phyloP scores from a whole-genome alignment of 2,113 vertebrate genomes.

The Phylloscopus whistleri region DNA sequence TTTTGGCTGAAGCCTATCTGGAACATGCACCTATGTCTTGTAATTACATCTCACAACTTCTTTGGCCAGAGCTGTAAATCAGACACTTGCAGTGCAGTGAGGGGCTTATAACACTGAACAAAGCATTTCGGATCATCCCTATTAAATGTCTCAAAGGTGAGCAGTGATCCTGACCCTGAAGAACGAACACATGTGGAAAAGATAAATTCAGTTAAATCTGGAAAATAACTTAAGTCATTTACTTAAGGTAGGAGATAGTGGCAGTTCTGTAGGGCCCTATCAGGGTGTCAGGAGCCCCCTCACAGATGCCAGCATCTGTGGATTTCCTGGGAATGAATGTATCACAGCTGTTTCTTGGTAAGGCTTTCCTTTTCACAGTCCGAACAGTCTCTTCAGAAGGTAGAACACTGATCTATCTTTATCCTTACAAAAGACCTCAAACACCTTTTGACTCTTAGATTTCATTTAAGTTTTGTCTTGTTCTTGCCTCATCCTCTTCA shows the following conservation, averaged over 20 bases:
- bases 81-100: not conserved
- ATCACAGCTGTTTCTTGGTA: not conserved
- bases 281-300: not conserved
- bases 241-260: not conserved
- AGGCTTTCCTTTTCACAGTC: not conserved
- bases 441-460: not conserved
- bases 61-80: not conserved
- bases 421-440: not conserved
- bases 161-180: not conserved
- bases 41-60: not conserved
- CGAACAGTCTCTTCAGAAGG: not conserved
- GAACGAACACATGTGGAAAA: not conserved
- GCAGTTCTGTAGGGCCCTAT: not conserved
- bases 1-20: not conserved
- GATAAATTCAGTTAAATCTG: not conserved
- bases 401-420: not conserved
- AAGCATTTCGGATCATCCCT: not conserved
- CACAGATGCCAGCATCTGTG: not conserved
- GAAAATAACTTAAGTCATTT: not conserved
- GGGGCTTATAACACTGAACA: not conserved
- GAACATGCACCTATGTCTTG: not conserved
- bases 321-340: not conserved
- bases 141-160: not conserved
- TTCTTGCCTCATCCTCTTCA: not conserved
- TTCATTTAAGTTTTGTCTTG: not conserved